A percentile compares a stretch with the other conserved stretches of the same genome.
Conservation (phyloP, 35 echinoderm and acorn worm genomes). For the Diadema setosum region DNA sequence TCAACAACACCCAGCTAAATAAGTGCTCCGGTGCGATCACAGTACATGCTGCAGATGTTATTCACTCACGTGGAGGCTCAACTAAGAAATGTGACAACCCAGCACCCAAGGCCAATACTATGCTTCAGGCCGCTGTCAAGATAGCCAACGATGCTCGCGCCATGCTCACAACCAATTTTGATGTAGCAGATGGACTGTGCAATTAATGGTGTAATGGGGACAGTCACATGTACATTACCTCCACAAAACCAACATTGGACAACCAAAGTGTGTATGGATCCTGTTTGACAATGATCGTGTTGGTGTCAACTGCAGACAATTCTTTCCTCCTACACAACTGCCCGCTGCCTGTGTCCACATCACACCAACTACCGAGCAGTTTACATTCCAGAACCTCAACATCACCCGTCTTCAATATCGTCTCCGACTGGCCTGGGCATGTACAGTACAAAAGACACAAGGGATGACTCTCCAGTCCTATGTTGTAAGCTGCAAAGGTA, state of each 20-base stretch:
- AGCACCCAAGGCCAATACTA: slow-evolving; percentile 13
- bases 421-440: slow-evolving; percentile 37
- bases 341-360: not conserved
- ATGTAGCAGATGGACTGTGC: slow-evolving; percentile 75
- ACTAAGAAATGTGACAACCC: not conserved
- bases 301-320: slow-evolving; percentile 3
- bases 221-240: not conserved
- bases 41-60: slow-evolving; percentile 8
- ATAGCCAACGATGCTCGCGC: slow-evolving; percentile 37
- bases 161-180: slow-evolving; percentile 60
- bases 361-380: not conserved
- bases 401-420: slow-evolving; percentile 6
- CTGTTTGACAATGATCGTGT: slow-evolving; percentile 35
- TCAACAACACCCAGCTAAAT: not conserved
- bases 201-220: slow-evolving; percentile 64
- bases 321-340: not conserved
- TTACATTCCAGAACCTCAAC: not conserved
- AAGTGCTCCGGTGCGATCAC: not conserved
- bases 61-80: slow-evolving; percentile 7
- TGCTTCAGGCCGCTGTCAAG: not conserved
- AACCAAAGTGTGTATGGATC: slow-evolving; percentile 33
- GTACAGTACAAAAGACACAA: slow-evolving; percentile 22
- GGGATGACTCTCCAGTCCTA: slow-evolving; percentile 25
- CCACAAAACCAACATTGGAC: not conserved
- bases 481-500: not conserved